Conservation (phyloP, 2,113 vertebrate species). For the Cinclus cinclus region DNA sequence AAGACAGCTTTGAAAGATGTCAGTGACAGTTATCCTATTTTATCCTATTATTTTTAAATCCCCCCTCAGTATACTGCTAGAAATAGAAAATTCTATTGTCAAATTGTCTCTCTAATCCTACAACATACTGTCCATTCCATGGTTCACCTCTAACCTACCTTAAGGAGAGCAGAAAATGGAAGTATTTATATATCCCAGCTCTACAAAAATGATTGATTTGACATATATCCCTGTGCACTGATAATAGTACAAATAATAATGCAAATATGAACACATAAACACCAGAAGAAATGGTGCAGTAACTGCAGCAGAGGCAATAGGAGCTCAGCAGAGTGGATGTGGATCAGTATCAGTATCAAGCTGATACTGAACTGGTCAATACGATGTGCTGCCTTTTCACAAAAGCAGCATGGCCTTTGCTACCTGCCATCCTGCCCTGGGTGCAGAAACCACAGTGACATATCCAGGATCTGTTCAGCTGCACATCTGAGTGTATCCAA, state of each 20-base stretch:
- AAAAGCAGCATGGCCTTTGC: neutral
- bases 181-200: neutral
- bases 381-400: neutral
- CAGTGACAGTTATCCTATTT: conserved; percentile 43
- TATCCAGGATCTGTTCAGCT: neutral
- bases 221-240: neutral
- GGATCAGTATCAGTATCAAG: neutral
- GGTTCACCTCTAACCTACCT: conserved; percentile 22
- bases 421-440: neutral
- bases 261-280: neutral
- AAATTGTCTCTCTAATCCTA: conserved; percentile 25
- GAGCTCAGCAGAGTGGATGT: neutral
- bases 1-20: neutral
- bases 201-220: neutral
- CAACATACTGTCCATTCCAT: conserved; percentile 2
- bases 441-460: neutral
- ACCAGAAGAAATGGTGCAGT: neutral
- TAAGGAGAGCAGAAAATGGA: neutral
- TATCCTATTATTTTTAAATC: conserved; percentile 58
- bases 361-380: neutral
- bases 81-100: conserved; percentile 45
- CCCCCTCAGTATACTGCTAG: conserved; percentile 1
- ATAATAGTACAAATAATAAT: neutral
- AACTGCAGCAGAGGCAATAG: neutral
- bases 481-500: neutral